Conservation (phyloP, 2,113 vertebrate species). For the Engraulis encrasicolus region DNA sequence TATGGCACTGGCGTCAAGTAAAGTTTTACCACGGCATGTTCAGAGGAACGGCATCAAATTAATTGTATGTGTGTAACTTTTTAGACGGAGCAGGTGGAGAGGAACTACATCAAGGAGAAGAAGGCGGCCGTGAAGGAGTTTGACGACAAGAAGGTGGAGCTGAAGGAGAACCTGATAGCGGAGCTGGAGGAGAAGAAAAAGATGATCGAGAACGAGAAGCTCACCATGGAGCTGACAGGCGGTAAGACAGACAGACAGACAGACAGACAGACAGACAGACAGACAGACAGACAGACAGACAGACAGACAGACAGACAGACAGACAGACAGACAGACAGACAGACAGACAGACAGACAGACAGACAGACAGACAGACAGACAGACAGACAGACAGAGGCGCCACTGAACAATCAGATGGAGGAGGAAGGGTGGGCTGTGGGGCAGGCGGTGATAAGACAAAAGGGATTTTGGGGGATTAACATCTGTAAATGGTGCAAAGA, state of each 20-base stretch:
- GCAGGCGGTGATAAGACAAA: constrained; percentile 23
- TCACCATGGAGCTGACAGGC: constrained; percentile 98
- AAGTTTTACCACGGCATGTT: no score
- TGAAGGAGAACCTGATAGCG: constrained; percentile 96
- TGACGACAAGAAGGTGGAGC: constrained; percentile 97
- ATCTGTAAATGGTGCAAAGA: constrained; percentile 22
- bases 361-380: no score
- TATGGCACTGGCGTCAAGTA: no score
- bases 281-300: no score
- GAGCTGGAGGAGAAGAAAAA: constrained; percentile 99
- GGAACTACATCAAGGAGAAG: constrained; percentile 97
- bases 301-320: no score
- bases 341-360: no score
- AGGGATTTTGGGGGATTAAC: neutral
- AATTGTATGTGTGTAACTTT: neutral
- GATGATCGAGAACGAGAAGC: constrained; percentile 98
- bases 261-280: no score
- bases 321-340: no score
- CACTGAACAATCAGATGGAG: constrained; percentile 41
- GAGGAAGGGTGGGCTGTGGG: constrained; percentile 14
- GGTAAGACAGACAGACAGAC: no score
- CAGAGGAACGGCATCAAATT: no score
- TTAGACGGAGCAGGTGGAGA: constrained; percentile 97
- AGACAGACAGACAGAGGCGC: no score
- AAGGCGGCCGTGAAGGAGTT: constrained; percentile 98